phyloP scores from a whole-genome alignment of 2,888 invertebrate genomes.

The Sminthurinus aureus region DNA sequence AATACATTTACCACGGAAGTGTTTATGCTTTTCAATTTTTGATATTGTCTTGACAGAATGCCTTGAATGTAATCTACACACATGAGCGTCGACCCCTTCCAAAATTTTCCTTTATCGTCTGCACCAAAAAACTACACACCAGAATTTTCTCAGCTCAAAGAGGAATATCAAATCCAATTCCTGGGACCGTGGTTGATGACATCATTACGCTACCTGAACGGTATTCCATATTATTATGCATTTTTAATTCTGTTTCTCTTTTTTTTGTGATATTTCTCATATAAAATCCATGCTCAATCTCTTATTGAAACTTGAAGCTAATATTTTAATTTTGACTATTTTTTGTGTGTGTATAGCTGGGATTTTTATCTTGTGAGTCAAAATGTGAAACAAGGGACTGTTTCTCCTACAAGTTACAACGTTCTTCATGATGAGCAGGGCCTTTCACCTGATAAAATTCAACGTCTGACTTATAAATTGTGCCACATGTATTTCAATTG shows the following conservation, averaged over 20 bases:
- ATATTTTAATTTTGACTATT: not conserved
- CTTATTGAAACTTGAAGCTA: too few relatives aligned
- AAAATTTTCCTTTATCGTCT: slow-evolving; percentile 51
- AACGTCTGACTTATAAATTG: slow-evolving; percentile 84
- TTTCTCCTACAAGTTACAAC: slow-evolving; percentile 89
- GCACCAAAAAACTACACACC: slow-evolving; percentile 53
- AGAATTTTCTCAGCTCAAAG: slow-evolving; percentile 38
- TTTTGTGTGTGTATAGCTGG: slow-evolving; percentile 67
- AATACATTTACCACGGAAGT: too few relatives aligned
- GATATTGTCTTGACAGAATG: slow-evolving; percentile 57
- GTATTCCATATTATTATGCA: too few relatives aligned
- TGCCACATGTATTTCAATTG: slow-evolving; percentile 92
- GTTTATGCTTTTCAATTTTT: too few relatives aligned
- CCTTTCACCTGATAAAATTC: slow-evolving; percentile 76
- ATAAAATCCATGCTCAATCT: too few relatives aligned
- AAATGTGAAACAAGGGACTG: slow-evolving; percentile 85
- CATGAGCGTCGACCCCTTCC: slow-evolving; percentile 30
- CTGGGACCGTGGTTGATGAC: slow-evolving; percentile 89
- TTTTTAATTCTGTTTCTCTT: not conserved
- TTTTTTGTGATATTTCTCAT: too few relatives aligned
- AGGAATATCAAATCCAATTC: slow-evolving; percentile 69
- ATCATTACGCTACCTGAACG: slow-evolving; percentile 78
- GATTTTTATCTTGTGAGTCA: slow-evolving; percentile 93
- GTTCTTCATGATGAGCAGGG: slow-evolving; percentile 78
- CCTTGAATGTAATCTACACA: slow-evolving; percentile 64